Conservation (phyloP, 2,797 vertebrate species). For the Pseudopleuronectes americanus region DNA sequence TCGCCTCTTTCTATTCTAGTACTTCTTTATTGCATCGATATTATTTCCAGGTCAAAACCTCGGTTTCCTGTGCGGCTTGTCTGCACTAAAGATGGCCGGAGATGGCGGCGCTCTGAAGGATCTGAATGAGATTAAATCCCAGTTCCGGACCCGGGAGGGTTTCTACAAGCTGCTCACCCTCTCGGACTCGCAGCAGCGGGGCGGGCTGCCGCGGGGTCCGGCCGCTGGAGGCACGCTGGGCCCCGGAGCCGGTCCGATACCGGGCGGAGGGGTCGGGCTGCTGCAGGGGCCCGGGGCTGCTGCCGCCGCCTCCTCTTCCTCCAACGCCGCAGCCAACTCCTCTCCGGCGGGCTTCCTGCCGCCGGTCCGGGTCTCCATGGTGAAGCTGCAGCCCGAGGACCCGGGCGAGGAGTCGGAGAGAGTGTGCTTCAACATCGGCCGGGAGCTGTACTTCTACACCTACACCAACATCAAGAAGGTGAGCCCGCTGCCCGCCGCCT, state of each 20-base stretch:
- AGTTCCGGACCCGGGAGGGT: constrained; percentile 93
- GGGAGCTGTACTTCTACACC: constrained; percentile 93
- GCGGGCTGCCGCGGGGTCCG: constrained; percentile 81
- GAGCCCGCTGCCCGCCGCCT: constrained; percentile 41
- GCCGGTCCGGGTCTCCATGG: constrained; percentile 90
- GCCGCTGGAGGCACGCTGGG: constrained; percentile 79
- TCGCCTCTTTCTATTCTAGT: constrained; percentile 62
- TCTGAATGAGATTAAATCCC: constrained; percentile 93
- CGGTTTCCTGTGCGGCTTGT: constrained; percentile 84
- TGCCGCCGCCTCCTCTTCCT: constrained; percentile 74
- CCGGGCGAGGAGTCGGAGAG: constrained; percentile 88
- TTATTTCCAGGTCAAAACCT: constrained; percentile 83
- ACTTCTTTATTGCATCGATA: constrained; percentile 43
- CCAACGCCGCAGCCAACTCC: constrained; percentile 80
- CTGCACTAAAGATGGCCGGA: constrained; percentile 87
- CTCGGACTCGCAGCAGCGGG: constrained; percentile 89
- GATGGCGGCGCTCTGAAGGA: constrained; percentile 88
- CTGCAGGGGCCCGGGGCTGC: constrained; percentile 84
- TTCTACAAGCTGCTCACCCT: constrained; percentile 93
- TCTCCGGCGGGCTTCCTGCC: constrained; percentile 86
- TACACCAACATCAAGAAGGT: constrained; percentile 93
- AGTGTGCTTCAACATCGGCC: constrained; percentile 93
- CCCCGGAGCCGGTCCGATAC: constrained; percentile 79
- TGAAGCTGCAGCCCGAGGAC: constrained; percentile 90
- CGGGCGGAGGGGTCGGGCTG: constrained; percentile 82